Evolutionary conservation across 2,113 vertebrate genomes (phyloP), one percentile per base, ranked within the genome.

Genomic region (Empidonax alnorum): DNA sequence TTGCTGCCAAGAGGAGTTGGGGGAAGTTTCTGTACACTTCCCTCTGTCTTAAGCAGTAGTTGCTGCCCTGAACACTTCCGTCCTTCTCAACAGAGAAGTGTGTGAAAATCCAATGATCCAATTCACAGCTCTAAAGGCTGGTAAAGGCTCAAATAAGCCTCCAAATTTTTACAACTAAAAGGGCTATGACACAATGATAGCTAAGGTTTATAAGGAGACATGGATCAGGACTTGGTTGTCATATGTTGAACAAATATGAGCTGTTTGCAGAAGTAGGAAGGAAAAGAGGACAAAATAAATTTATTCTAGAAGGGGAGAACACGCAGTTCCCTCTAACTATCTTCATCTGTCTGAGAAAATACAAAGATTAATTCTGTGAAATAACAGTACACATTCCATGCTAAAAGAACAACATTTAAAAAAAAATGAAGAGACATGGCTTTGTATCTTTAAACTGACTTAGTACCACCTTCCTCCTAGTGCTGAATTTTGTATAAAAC

Each of bases 31-130:
- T 66, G 50, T 35, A 49, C 4, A 0, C 9, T 65, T n/a, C 30
- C 14, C 4, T 39, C 27, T 41, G 1, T 28, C 33, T 89, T 47
- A 44, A 84, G 79, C 52, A 52, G 63, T 39, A 86, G 37, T 59
- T 91, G 63, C 24, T 91, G 16, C 47, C 35, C 37, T 65, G 44
- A 72, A 68, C 24, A 12, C 14, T 61, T 69, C 44, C 37, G 49
- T 76, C 37, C n/a, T 50, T 80, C 50, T 63, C 28, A 46, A 41
- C 8, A 75, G 56, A 76, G 85, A 68, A 30, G 25, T 55, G 16
- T 7, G 24, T 80, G 88, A 94, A 94, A 96, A 94, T 73, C n/a
- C 76, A 81, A 5, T 69, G n/a, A 82, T 14, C 39, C 71, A 72
- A 89, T 67, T 74, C 37, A 50, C 28, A 76, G 75, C 37, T 68